Conservation (phyloP, 2,797 vertebrate genomes). For the Coluber constrictor region DNA sequence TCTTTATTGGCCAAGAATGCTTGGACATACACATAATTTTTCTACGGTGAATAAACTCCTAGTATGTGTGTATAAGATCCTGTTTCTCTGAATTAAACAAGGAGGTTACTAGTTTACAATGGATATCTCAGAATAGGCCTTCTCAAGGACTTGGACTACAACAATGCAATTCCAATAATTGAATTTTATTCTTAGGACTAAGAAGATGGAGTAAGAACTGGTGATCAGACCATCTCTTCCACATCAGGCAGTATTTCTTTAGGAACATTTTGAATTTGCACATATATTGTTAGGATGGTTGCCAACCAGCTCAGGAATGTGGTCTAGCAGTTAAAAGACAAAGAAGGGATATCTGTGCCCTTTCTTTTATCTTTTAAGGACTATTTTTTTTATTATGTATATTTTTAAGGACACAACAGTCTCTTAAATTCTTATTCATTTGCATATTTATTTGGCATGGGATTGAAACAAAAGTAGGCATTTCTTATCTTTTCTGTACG, state of each 20-base stretch:
- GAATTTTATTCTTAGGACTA: background rate
- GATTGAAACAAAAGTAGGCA: background rate
- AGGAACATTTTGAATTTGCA: background rate
- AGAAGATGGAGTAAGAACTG: background rate
- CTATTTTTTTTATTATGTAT: background rate
- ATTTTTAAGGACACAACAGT: too few species aligned
- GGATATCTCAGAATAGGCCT: background rate
- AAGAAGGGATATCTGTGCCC: background rate
- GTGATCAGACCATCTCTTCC: background rate
- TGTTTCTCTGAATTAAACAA: background rate
- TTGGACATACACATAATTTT: background rate
- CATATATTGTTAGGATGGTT: background rate
- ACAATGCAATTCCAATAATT: too few species aligned
- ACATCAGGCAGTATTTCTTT: background rate
- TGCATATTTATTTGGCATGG: background rate
- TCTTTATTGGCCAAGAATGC: background rate
- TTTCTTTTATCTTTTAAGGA: background rate
- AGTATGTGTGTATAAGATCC: too few species aligned
- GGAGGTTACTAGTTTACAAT: background rate
- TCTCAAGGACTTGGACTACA: background rate
- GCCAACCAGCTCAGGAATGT: background rate
- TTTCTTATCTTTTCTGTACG: too few species aligned
- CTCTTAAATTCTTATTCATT: background rate
- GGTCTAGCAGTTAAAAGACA: background rate
- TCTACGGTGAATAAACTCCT: background rate